Percentiles rank a stretch among this genome's conserved stretches.
These are phyloP conservation scores for Gobionotothen gibberifrons DNA, from an alignment of 2,797 vertebrate genomes.

Conservation along the genomic window DNA sequence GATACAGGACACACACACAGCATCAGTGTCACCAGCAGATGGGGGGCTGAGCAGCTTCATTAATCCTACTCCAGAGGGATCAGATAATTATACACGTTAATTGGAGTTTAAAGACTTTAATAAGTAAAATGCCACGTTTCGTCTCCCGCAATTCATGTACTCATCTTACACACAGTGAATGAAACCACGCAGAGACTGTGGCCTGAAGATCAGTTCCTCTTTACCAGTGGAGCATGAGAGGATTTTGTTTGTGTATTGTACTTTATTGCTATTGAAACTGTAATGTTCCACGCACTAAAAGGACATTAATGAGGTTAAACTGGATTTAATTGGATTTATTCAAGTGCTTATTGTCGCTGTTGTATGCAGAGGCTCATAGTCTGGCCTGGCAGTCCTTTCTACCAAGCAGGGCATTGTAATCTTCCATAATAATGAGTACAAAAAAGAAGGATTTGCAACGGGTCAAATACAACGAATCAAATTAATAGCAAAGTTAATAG, in stretches of 20 bases:
- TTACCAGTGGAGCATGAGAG: conserved; percentile 22
- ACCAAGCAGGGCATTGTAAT: conserved; percentile 13
- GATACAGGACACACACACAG: not conserved
- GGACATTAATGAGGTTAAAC: conserved; percentile 17
- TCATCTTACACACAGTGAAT: conserved; percentile 8
- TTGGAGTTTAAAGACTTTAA: conserved; percentile 73
- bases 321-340: conserved; percentile 41
- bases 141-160: conserved; percentile 7
- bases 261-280: conserved; percentile 17
- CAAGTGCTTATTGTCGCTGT: not conserved
- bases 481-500: conserved; percentile 32
- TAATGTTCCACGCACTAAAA: conserved; percentile 11
- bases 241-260: conserved; percentile 8
- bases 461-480: conserved; percentile 21
- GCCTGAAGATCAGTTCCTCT: conserved; percentile 26
- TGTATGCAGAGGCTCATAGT: not conserved
- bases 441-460: conserved; percentile 10
- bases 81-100: conserved; percentile 73
- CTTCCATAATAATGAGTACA: conserved; percentile 14
- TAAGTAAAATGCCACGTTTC: conserved; percentile 53
- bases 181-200: not conserved
- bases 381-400: not conserved
- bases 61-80: conserved; percentile 67
- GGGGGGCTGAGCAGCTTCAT: conserved; percentile 67
- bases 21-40: conserved; percentile 67